phyloP scores from a whole-genome alignment of 2,797 vertebrate species.

The Otus scops region DNA sequence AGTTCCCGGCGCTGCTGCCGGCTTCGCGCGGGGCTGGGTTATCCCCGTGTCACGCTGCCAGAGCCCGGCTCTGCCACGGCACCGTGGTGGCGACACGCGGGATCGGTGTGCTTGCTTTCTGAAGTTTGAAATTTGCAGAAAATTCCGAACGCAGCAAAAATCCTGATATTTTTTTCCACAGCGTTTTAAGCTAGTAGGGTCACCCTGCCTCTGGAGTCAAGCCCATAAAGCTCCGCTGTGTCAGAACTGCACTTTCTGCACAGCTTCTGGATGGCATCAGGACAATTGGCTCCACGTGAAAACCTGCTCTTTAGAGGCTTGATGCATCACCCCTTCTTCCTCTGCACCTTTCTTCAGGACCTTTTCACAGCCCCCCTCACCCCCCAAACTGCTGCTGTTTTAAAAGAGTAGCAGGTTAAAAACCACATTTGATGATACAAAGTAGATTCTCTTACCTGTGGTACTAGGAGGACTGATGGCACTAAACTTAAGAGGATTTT shows the following conservation, averaged over 20 bases:
- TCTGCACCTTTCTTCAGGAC: background rate
- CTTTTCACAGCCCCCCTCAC: background rate
- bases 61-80: background rate
- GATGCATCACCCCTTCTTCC: background rate
- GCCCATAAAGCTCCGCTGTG: background rate
- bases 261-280: background rate
- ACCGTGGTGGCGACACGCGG: accelerated
- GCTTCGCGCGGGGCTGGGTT: background rate
- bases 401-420: background rate
- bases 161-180: background rate
- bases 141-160: accelerated
- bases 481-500: background rate
- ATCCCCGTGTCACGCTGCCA: background rate
- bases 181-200: background rate
- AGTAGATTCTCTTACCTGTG: conserved; percentile 5
- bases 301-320: background rate
- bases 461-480: background rate
- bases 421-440: background rate
- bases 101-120: accelerated
- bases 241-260: background rate
- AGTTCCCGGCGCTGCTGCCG: background rate
- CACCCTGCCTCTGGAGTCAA: background rate
- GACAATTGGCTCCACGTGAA: background rate
- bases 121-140: background rate
- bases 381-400: background rate